phyloP scores from a whole-genome alignment of 2,888 invertebrate species.

The Limnephilus auricula region DNA sequence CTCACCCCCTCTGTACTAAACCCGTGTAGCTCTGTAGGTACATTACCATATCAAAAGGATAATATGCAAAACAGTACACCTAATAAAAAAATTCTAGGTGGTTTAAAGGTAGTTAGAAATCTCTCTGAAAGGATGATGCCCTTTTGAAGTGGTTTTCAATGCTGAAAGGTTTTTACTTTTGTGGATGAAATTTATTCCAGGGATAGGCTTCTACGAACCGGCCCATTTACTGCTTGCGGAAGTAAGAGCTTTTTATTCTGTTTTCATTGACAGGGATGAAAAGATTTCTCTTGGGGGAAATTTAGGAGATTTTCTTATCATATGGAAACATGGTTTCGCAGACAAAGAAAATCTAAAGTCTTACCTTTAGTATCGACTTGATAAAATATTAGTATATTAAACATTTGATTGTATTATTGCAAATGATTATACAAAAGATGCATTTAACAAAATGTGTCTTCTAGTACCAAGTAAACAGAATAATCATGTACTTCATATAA shows the following conservation, averaged over 20 bases:
- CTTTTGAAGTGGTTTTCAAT: not conserved
- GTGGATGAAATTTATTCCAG: slow-evolving; percentile 7
- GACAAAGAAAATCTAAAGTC: not conserved
- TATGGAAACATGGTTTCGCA: not conserved
- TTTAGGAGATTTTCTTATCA: slow-evolving; percentile 4
- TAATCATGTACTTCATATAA: no score
- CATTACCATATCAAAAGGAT: not conserved
- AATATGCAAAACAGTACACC: not conserved
- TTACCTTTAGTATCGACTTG: not conserved
- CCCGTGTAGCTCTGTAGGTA: not conserved
- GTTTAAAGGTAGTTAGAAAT: not conserved
- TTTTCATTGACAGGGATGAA: slow-evolving; percentile 32
- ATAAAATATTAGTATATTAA: not conserved
- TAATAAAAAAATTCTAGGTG: not conserved
- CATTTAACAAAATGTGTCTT: no score
- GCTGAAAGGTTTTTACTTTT: not conserved
- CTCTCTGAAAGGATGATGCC: not conserved
- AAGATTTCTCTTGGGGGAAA: not conserved
- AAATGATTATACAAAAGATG: no score
- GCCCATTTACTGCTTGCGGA: slow-evolving; percentile 22
- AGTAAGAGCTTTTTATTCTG: slow-evolving; percentile 24
- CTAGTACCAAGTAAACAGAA: no score
- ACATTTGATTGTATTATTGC: no score
- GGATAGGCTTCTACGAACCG: slow-evolving; percentile 17
- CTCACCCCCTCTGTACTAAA: slow-evolving; percentile 9